Evolutionary conservation across 2,797 vertebrate species (phyloP).

Genomic region (Menidia menidia): DNA sequence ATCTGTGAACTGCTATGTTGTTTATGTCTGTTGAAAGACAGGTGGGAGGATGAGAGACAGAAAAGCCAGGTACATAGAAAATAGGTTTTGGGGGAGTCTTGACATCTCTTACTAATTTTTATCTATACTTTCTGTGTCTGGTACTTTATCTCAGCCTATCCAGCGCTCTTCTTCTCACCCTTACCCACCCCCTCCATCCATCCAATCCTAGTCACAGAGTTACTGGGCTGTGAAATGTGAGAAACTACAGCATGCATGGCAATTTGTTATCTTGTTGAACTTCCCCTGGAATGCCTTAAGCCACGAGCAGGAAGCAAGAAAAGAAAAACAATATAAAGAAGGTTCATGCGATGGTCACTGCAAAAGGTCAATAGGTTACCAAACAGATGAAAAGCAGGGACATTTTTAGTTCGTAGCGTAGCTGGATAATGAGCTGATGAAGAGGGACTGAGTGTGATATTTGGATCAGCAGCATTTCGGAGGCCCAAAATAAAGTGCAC

Average conservation of each 20-base stretch:
- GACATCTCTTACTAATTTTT: constrained; percentile 36
- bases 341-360: constrained; percentile 37
- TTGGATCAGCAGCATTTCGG: neutral
- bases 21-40: constrained; percentile 1
- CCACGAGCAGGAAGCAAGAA: constrained; percentile 21
- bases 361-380: constrained; percentile 49
- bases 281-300: constrained; percentile 67
- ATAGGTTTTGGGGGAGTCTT: constrained; percentile 4
- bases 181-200: constrained; percentile 13
- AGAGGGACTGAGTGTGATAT: neutral
- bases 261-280: constrained; percentile 85
- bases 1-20: constrained; percentile 21
- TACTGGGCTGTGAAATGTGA: constrained; percentile 83
- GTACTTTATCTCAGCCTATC: constrained; percentile 41
- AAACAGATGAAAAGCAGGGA: constrained; percentile 12
- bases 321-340: constrained; percentile 12
- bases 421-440: neutral
- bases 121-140: constrained; percentile 36
- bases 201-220: constrained; percentile 60
- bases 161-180: constrained; percentile 25
- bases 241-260: constrained; percentile 80
- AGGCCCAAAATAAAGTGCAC: neutral
- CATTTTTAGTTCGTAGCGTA: constrained; percentile 2
- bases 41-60: constrained; percentile 4
- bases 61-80: constrained; percentile 5